Percentiles rank a stretch among this genome's conserved stretches.
Conservation (phyloP, 53 echinoderm and acorn worm genomes). For the Holothuria scabra region DNA sequence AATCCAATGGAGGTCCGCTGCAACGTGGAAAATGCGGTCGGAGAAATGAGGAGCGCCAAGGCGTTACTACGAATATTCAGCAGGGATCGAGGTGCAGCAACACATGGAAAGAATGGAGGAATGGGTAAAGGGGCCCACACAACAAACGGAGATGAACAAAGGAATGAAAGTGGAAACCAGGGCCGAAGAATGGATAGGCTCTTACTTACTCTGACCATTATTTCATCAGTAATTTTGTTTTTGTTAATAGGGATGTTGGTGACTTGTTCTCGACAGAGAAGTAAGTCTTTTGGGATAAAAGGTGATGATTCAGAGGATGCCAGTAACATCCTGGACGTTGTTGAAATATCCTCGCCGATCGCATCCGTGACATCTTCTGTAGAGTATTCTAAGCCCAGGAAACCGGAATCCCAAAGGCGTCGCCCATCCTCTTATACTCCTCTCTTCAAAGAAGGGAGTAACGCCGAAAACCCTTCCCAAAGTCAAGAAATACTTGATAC, state of each 20-base stretch:
- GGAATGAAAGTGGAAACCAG: background rate
- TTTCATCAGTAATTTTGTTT: conserved; percentile 7
- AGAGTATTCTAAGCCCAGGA: conserved; percentile 13
- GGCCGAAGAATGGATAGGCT: background rate
- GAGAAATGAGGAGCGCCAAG: conserved; percentile 52
- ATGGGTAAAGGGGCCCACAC: background rate
- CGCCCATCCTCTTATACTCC: conserved; percentile 31
- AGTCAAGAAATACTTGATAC: background rate
- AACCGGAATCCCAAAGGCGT: background rate
- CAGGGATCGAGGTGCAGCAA: background rate
- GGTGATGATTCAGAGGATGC: background rate
- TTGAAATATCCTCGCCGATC: conserved; percentile 30
- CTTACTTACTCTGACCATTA: conserved; percentile 10
- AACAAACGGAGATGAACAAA: background rate
- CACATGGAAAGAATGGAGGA: background rate
- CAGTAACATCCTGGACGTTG: background rate
- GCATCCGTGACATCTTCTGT: conserved; percentile 19
- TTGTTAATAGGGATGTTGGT: conserved; percentile 11
- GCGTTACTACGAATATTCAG: conserved; percentile 57
- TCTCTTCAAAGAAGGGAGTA: background rate
- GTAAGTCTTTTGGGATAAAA: background rate
- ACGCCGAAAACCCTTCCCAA: background rate
- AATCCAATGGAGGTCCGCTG: conserved; percentile 64
- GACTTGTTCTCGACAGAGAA: background rate
- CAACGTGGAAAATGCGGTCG: conserved; percentile 56